Conservation (phyloP, 2,797 vertebrate species). For the Holocentrus rufus region DNA sequence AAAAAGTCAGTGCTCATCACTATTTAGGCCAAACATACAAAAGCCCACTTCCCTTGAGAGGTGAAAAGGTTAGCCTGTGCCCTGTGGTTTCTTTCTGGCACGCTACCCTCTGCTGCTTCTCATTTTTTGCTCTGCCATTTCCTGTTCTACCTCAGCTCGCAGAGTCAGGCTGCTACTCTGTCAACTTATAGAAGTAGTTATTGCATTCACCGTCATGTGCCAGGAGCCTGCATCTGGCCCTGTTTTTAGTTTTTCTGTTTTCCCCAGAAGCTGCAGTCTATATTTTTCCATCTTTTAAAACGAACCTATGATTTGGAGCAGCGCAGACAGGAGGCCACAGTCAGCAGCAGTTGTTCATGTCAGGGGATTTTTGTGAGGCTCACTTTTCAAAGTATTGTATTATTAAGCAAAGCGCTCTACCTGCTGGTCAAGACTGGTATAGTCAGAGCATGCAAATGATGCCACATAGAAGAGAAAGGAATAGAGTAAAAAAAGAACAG, state of each 20-base stretch:
- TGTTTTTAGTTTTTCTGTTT: not conserved
- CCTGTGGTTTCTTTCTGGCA: constrained; percentile 77
- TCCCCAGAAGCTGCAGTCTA: constrained; percentile 21
- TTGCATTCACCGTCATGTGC: constrained; percentile 13
- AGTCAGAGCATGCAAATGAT: not conserved
- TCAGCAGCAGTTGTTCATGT: constrained; percentile 24
- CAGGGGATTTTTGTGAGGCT: constrained; percentile 17
- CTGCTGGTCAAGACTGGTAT: constrained; percentile 61
- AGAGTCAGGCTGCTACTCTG: constrained; percentile 40
- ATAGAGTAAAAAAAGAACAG: too few relatives aligned
- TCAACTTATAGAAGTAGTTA: not conserved
- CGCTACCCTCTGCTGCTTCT: constrained; percentile 73
- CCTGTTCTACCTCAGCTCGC: constrained; percentile 68
- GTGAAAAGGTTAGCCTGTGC: constrained; percentile 82
- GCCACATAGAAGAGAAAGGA: too few relatives aligned
- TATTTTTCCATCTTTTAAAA: constrained; percentile 31
- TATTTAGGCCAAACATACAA: constrained; percentile 30
- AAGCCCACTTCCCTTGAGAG: constrained; percentile 68
- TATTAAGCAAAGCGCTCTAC: constrained; percentile 32
- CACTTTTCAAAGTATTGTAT: not conserved
- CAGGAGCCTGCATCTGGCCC: constrained; percentile 1
- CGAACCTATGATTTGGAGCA: constrained; percentile 51
- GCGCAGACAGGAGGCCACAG: constrained; percentile 17
- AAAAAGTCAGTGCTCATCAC: constrained; percentile 23
- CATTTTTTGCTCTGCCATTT: constrained; percentile 74